Evolutionary conservation across 2,888 invertebrate genomes (phyloP).

Genomic region (Pasiphila rectangulata): DNA sequence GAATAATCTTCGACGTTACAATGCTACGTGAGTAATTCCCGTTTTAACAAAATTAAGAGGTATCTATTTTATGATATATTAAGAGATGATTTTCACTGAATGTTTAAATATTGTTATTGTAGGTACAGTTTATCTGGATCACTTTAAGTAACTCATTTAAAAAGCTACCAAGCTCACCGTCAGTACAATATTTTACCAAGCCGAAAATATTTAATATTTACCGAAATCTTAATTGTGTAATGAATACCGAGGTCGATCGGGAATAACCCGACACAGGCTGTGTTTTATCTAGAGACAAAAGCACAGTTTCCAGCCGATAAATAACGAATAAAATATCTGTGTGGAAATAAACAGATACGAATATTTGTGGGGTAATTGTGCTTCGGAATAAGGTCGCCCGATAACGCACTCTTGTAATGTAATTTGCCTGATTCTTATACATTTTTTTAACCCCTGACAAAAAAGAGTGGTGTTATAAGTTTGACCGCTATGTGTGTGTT

Average conservation of each 20-base stretch:
- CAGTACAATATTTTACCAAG: not conserved
- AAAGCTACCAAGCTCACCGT: too few relatives aligned
- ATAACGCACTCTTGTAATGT: slow-evolving; percentile 28
- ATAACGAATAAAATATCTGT: slow-evolving; percentile 40
- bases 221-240: not conserved
- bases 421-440: slow-evolving; percentile 6
- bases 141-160: too few relatives aligned
- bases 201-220: not conserved
- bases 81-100: too few relatives aligned
- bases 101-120: too few relatives aligned
- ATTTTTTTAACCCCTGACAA: too few relatives aligned
- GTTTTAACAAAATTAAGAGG: too few relatives aligned
- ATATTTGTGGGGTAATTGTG: slow-evolving; percentile 32
- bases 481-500: too few relatives aligned
- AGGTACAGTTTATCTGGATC: too few relatives aligned
- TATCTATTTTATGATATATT: too few relatives aligned
- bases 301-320: slow-evolving; percentile 34
- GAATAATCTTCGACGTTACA: too few relatives aligned
- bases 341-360: slow-evolving; percentile 31
- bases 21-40: too few relatives aligned
- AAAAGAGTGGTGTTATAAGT: too few relatives aligned
- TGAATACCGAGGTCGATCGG: not conserved
- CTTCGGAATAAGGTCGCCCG: slow-evolving; percentile 30
- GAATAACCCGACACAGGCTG: slow-evolving; percentile 27
- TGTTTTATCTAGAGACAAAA: slow-evolving; percentile 46